Evolutionary conservation across 2,888 invertebrate species (phyloP), one percentile per base, ranked within the genome.

Genomic region (Sminthurides aquaticus): DNA sequence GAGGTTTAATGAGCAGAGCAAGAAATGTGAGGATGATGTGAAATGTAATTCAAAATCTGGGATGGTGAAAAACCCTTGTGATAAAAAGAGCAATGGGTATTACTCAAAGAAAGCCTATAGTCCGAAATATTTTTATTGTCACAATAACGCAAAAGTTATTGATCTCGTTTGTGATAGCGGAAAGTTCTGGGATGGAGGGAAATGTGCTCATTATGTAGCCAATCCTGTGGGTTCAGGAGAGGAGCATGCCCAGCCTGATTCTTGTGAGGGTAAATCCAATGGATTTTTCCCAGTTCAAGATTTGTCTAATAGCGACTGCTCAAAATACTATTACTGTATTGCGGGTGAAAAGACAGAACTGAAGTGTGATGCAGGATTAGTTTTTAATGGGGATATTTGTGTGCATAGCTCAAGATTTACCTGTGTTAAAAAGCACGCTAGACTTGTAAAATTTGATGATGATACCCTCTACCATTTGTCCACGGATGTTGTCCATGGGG

Each of bases 311-410:
- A 65, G 66, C 18, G 65, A 58, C 25, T 74, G 74, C 62, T n/a
- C 49, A 29, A 70, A 67, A 62, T 74, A 74, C 49, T 74, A 71
- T 56, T 74, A 69, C 49, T 74, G 74, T 57, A 70, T 73, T 43
- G 64, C 58, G 27, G 69, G 67, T 22, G 68, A 62, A 15, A 74
- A 74, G 69, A 71, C 70, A 52, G 71, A 71, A 29, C 54, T 74
- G 26, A 65, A 64, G 48, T 74, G 74, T 65, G 66, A 70, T 29
- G 48, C 26, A 28, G 71, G 67, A 29, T 64, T 65, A 25, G 43
- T 74, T 49, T 74, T 74, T 61, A 74, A 74, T 61, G 72, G 72
- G 20, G 71, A 74, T 48, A 67, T 73, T 67, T 74, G 74, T 66
- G 72, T 74, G 49, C 68, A 68, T 48, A 57, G 62, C 5, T 62